phyloP scores from a whole-genome alignment of 2,888 invertebrate species.

The Apantesis nais region DNA sequence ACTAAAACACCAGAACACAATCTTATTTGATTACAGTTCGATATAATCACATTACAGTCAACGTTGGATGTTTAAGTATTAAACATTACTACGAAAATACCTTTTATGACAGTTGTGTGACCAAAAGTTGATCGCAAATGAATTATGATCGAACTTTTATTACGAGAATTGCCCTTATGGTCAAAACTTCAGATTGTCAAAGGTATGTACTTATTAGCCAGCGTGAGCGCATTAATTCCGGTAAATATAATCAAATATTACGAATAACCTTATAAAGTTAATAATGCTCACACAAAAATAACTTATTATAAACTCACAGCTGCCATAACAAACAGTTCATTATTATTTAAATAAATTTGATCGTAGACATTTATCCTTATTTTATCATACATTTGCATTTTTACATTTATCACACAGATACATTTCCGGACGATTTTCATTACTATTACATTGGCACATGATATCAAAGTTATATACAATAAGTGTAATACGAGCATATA shows the following conservation, averaged over 20 bases:
- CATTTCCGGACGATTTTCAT: not conserved
- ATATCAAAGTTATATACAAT: not conserved
- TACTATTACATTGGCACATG: not conserved
- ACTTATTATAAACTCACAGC: not conserved
- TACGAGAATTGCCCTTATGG: too few relatives aligned
- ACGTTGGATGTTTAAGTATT: too few relatives aligned
- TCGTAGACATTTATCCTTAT: slow-evolving; percentile 35
- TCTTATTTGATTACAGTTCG: too few relatives aligned
- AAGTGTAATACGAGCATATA: too few relatives aligned
- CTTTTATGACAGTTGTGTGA: too few relatives aligned
- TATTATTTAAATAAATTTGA: slow-evolving; percentile 20
- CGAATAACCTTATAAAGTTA: not conserved
- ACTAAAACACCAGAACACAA: too few relatives aligned
- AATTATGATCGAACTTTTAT: too few relatives aligned
- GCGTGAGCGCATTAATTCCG: too few relatives aligned
- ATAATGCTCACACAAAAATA: not conserved
- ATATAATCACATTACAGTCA: too few relatives aligned
- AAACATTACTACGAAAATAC: too few relatives aligned
- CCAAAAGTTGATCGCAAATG: too few relatives aligned
- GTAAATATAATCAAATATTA: not conserved
- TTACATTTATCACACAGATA: slow-evolving; percentile 3
- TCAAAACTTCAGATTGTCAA: not conserved
- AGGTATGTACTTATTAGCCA: too few relatives aligned
- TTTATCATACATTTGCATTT: slow-evolving; percentile 21
- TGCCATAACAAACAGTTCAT: slow-evolving; percentile 10